Percentiles rank a stretch among this genome's conserved stretches.
These are phyloP conservation scores for Cosmopolites sordidus DNA, from an alignment of 2,888 invertebrate genomes.

Conservation along the genomic window DNA sequence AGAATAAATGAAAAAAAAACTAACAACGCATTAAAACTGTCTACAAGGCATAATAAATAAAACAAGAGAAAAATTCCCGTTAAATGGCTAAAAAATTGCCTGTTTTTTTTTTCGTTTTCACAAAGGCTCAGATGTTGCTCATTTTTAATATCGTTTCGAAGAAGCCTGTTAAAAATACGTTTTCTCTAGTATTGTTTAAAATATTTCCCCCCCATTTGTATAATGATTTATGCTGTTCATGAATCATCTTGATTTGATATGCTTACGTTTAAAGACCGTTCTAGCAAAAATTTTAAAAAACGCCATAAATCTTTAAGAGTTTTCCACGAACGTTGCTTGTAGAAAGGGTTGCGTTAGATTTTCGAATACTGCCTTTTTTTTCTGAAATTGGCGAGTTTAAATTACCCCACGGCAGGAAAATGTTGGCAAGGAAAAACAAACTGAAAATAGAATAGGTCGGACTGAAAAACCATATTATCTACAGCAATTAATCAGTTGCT, in stretches of 20 bases:
- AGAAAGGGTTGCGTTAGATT: constrained; percentile 6
- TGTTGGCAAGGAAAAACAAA: too few species aligned
- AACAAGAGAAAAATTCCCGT: not conserved
- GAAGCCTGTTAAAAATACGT: constrained; percentile 12
- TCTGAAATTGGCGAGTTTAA: too few species aligned
- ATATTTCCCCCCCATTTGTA: constrained; percentile 13
- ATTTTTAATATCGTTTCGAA: constrained; percentile 14
- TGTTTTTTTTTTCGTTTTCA: constrained; percentile 2
- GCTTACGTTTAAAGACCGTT: constrained; percentile 13
- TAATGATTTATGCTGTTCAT: constrained; percentile 16
- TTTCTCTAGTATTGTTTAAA: constrained; percentile 12
- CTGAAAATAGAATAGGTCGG: too few species aligned
- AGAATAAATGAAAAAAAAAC: not conserved
- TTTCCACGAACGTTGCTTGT: constrained; percentile 4
- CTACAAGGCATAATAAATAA: not conserved
- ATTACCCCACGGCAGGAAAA: too few species aligned
- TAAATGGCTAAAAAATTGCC: constrained; percentile 14
- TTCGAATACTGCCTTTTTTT: too few species aligned
- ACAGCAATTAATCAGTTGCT: too few species aligned
- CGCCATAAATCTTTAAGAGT: constrained; percentile 11
- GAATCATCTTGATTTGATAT: constrained; percentile 16
- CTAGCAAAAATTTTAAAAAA: constrained; percentile 11
- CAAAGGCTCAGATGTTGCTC: constrained; percentile 13
- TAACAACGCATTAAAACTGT: not conserved
- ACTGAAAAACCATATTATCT: too few species aligned